A percentile compares a stretch with the other conserved stretches of the same genome.
Evolutionary conservation across 2,797 vertebrate species (phyloP).

Genomic region (Centropyge bicolor): DNA sequence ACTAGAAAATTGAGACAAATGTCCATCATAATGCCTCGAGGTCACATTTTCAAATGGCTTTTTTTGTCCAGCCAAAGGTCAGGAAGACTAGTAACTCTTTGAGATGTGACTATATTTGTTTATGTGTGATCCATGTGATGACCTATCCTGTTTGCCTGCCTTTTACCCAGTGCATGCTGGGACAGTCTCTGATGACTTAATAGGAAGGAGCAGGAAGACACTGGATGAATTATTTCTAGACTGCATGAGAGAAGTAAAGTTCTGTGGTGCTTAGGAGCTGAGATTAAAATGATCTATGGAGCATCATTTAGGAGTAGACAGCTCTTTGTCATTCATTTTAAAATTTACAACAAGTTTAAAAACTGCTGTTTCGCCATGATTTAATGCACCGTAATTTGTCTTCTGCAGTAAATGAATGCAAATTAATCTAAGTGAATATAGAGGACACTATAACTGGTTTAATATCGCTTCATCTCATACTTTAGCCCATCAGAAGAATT

Average conservation of each 20-base stretch:
- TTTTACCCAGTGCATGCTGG: slow-evolving; percentile 19
- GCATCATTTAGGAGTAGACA: background rate
- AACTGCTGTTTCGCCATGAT: background rate
- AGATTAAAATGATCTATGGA: background rate
- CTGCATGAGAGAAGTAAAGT: background rate
- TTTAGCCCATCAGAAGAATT: background rate
- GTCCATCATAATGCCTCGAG: background rate
- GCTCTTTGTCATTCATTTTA: background rate
- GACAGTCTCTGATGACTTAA: slow-evolving; percentile 18
- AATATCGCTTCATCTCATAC: background rate
- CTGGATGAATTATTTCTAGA: slow-evolving; percentile 2
- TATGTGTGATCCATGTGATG: background rate
- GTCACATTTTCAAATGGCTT: background rate
- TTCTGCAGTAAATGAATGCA: background rate
- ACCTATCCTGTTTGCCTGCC: background rate
- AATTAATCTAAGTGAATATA: background rate
- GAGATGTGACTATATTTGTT: slow-evolving; percentile 19
- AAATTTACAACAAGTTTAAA: background rate
- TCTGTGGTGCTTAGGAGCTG: background rate
- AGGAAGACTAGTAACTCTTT: slow-evolving; percentile 2
- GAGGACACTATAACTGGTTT: background rate
- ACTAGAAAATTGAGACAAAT: background rate
- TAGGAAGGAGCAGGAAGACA: background rate
- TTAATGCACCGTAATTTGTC: background rate
- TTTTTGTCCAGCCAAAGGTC: background rate